Conservation (phyloP, 2,797 vertebrate species). For the Mallotus villosus region DNA sequence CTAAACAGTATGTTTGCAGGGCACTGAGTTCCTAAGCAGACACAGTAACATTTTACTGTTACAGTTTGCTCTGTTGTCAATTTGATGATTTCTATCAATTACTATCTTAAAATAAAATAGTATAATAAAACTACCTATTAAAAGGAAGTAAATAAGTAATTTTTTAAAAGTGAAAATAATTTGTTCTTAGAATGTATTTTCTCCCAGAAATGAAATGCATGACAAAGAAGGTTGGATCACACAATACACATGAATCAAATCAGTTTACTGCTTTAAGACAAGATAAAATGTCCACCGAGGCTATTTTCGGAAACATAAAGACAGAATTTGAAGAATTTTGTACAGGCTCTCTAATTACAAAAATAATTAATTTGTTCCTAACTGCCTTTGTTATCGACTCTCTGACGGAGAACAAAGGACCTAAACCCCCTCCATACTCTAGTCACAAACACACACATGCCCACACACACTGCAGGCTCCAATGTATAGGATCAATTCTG, state of each 20-base stretch:
- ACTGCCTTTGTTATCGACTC: conserved; percentile 63
- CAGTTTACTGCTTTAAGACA: conserved; percentile 8
- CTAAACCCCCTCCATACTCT: conserved; percentile 25
- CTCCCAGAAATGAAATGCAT: too few species aligned
- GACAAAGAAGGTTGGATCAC: too few species aligned
- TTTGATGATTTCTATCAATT: too few species aligned
- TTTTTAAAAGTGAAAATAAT: too few species aligned
- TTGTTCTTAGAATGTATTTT: too few species aligned
- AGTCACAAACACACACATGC: conserved; percentile 3
- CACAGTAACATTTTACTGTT: too few species aligned
- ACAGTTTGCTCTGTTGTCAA: conserved; percentile 34
- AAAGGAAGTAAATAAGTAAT: too few species aligned
- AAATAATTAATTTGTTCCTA: conserved; percentile 58
- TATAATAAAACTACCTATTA: too few species aligned
- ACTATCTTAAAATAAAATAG: too few species aligned
- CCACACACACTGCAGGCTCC: not conserved
- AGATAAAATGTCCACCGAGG: conserved; percentile 27
- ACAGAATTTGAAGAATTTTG: conserved; percentile 25
- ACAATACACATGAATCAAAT: too few species aligned
- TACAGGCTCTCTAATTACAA: conserved; percentile 52
- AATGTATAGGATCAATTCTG: conserved; percentile 21
- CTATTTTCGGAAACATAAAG: conserved; percentile 34
- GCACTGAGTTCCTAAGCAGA: too few species aligned
- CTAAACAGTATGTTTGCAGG: too few species aligned
- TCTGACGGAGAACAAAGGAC: conserved; percentile 65